Evolutionary conservation across 2,888 invertebrate genomes (phyloP).

Genomic region (Dynastes tityus): DNA sequence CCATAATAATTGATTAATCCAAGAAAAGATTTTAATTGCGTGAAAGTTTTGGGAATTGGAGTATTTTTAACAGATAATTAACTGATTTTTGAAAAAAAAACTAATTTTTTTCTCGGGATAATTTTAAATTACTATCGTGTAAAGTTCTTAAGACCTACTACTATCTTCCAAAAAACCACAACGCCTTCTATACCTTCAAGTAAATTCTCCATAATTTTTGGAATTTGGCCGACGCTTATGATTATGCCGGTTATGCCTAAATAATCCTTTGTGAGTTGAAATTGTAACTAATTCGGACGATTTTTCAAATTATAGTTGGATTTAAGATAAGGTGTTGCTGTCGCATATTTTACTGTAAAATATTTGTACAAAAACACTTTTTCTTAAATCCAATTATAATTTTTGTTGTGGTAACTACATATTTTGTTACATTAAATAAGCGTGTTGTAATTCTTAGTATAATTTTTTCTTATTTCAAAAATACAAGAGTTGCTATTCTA

Average conservation of each 20-base stretch:
- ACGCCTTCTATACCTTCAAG: background rate
- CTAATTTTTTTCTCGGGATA: background rate
- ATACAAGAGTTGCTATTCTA: no score
- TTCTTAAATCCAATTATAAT: no score
- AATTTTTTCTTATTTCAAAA: no score
- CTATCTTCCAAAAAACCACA: background rate
- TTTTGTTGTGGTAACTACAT: no score
- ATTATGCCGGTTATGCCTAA: conserved; percentile 59
- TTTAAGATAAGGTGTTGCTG: no score
- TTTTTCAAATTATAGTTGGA: conserved; percentile 19
- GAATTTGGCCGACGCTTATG: conserved; percentile 63
- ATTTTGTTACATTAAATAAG: no score
- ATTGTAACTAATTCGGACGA: conserved; percentile 54
- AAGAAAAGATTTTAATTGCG: no score
- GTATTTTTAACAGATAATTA: background rate
- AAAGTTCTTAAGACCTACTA: conserved; percentile 4
- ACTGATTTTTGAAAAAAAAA: conserved; percentile 5
- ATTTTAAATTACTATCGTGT: background rate
- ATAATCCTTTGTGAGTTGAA: conserved; percentile 57
- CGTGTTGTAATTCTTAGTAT: no score
- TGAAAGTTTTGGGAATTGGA: no score
- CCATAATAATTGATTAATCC: no score
- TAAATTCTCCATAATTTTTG: conserved; percentile 62
- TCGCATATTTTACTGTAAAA: no score
- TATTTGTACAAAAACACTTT: no score